Percentiles rank a stretch among this genome's conserved stretches.
These are phyloP conservation scores for Sarotherodon lohbergeri DNA, from an alignment of 2,113 vertebrate genomes.

Conservation along the genomic window DNA sequence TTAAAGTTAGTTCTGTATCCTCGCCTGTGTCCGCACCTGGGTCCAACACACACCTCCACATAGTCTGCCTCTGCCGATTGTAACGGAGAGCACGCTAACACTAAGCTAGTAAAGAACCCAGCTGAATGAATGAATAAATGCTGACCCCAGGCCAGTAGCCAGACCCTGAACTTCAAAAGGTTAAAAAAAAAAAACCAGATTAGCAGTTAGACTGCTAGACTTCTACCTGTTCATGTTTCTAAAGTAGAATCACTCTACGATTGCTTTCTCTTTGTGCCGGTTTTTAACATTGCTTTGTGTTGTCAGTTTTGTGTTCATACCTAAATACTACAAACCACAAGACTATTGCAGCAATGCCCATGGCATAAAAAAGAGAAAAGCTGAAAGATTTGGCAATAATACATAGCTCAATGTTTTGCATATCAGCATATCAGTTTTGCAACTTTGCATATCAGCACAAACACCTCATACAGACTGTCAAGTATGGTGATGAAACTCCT, in stretches of 20 bases:
- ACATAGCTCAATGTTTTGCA: neutral
- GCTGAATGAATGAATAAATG: neutral
- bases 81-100: no score
- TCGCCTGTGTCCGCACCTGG: no score
- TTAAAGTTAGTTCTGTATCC: no score
- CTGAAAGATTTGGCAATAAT: rapidly evolving
- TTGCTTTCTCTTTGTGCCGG: neutral
- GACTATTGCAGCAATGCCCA: neutral
- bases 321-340: neutral
- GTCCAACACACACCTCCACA: no score
- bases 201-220: rapidly evolving
- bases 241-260: rapidly evolving
- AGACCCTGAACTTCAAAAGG: rapidly evolving
- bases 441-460: rapidly evolving
- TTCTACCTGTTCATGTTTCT: neutral
- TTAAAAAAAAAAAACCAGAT: neutral
- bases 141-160: rapidly evolving
- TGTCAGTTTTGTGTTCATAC: neutral
- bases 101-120: rapidly evolving
- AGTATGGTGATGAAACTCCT: rapidly evolving
- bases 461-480: rapidly evolving
- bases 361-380: neutral
- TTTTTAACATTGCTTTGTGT: rapidly evolving
- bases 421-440: neutral
- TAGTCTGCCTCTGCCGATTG: no score